These are phyloP conservation scores for Aurelia aurita complex sp. Pacific DNA, from an alignment of 30 jellyfish, hydroid and myxozoan species.

Conservation along the genomic window DNA sequence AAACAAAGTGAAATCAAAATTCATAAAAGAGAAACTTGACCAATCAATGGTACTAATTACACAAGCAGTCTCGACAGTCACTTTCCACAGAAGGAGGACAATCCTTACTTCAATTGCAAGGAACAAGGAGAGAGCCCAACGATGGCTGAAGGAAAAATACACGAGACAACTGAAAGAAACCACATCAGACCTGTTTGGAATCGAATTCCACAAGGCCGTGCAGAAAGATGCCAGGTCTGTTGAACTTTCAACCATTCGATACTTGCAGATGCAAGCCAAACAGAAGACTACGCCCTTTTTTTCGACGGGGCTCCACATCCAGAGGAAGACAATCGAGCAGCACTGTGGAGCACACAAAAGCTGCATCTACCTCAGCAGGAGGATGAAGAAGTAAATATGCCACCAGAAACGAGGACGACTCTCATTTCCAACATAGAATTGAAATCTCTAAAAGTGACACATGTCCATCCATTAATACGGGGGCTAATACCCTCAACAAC, in stretches of 20 bases:
- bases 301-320: constrained; percentile 28
- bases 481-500: not conserved
- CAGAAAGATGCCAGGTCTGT: constrained; percentile 15
- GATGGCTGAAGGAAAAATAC: too few relatives aligned
- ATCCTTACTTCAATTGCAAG: too few relatives aligned
- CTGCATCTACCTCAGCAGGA: not conserved
- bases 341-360: constrained; percentile 3
- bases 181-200: not conserved
- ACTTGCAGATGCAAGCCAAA: not conserved
- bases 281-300: not conserved
- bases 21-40: too few relatives aligned
- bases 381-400: not conserved
- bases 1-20: too few relatives aligned
- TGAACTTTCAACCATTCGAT: not conserved
- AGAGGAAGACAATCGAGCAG: not conserved
- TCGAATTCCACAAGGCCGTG: not conserved
- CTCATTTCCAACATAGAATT: constrained; percentile 13
- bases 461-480: not conserved
- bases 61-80: too few relatives aligned
- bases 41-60: too few relatives aligned
- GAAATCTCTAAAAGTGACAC: not conserved
- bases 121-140: too few relatives aligned
- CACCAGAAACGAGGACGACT: not conserved
- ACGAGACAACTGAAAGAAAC: too few relatives aligned
- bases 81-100: too few relatives aligned